phyloP scores from a whole-genome alignment of 2,888 invertebrate genomes.

The Choristoneura rosaceana region DNA sequence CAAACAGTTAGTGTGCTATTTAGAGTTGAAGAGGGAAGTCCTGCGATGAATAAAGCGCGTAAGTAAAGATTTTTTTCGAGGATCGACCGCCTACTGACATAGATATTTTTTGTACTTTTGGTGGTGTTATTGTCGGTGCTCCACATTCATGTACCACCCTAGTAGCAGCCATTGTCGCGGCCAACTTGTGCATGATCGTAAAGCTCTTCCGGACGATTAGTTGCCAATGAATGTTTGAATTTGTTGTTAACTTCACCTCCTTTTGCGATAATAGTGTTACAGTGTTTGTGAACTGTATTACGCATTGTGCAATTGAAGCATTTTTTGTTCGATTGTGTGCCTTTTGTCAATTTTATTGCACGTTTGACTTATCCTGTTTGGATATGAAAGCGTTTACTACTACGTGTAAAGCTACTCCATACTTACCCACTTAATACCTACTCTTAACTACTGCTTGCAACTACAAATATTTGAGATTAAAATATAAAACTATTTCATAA shows the following conservation, averaged over 20 bases:
- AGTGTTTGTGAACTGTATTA: constrained; percentile 85
- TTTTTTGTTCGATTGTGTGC: constrained; percentile 63
- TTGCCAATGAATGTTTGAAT: constrained; percentile 79
- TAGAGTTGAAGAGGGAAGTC: constrained; percentile 70
- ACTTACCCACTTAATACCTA: constrained; percentile 32
- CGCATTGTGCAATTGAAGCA: constrained; percentile 74
- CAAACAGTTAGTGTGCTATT: constrained; percentile 74
- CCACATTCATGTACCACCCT: constrained; percentile 70
- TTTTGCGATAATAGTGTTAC: constrained; percentile 83
- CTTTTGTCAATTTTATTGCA: constrained; percentile 75
- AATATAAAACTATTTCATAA: not conserved
- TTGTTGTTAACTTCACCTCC: constrained; percentile 84
- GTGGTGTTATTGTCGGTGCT: constrained; percentile 51
- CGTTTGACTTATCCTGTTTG: constrained; percentile 73
- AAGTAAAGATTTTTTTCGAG: constrained; percentile 61
- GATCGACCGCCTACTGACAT: constrained; percentile 47
- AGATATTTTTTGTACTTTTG: constrained; percentile 49
- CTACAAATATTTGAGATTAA: not conserved
- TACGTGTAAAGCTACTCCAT: constrained; percentile 36
- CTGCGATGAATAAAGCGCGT: constrained; percentile 81
- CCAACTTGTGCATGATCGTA: constrained; percentile 77
- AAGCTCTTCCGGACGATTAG: constrained; percentile 82
- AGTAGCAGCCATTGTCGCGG: constrained; percentile 68
- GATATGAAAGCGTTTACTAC: constrained; percentile 47
- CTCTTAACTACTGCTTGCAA: constrained; percentile 24